A percentile compares a stretch with the other conserved stretches of the same genome.
Evolutionary conservation across 2,797 vertebrate species (phyloP).

Genomic region (Acrossocheilus wenchowensis): DNA sequence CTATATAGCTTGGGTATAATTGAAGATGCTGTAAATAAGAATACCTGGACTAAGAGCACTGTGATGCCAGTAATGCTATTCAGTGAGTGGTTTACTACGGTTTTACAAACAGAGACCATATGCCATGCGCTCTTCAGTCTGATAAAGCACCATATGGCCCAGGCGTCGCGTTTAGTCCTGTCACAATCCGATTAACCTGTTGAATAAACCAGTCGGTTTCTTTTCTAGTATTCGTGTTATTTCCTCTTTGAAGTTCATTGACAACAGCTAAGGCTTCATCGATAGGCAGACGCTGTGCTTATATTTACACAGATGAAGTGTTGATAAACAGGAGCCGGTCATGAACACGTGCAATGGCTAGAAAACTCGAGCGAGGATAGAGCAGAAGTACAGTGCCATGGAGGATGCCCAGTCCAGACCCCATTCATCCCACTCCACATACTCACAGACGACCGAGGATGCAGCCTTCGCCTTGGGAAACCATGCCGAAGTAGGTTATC

Average conservation of each 20-base stretch:
- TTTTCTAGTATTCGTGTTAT: neutral
- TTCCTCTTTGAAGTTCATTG: neutral
- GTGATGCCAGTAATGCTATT: neutral
- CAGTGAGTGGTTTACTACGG: slow-evolving; percentile 5
- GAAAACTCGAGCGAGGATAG: slow-evolving; percentile 32
- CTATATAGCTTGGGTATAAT: too few species aligned
- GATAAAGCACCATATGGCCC: slow-evolving; percentile 65
- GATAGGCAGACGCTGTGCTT: neutral
- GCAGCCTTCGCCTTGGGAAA: slow-evolving; percentile 65
- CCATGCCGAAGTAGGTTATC: slow-evolving; percentile 74
- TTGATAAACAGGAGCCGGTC: slow-evolving; percentile 7
- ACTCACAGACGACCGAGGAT: slow-evolving; percentile 62
- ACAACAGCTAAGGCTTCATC: neutral
- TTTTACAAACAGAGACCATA: slow-evolving; percentile 46
- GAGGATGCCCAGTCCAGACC: slow-evolving; percentile 70
- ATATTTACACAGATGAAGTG: neutral
- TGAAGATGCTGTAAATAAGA: neutral
- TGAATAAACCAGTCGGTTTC: slow-evolving; percentile 27
- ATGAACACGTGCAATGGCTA: slow-evolving; percentile 17
- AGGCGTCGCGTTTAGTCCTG: slow-evolving; percentile 65
- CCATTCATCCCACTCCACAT: slow-evolving; percentile 41
- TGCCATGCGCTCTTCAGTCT: slow-evolving; percentile 69
- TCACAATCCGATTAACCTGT: slow-evolving; percentile 72
- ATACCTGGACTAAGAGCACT: too few species aligned
- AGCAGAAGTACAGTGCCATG: slow-evolving; percentile 68